Percentiles rank a stretch among this genome's conserved stretches.
These are phyloP conservation scores for Leptosomus discolor DNA, from an alignment of 2,113 vertebrate species.

Conservation along the genomic window DNA sequence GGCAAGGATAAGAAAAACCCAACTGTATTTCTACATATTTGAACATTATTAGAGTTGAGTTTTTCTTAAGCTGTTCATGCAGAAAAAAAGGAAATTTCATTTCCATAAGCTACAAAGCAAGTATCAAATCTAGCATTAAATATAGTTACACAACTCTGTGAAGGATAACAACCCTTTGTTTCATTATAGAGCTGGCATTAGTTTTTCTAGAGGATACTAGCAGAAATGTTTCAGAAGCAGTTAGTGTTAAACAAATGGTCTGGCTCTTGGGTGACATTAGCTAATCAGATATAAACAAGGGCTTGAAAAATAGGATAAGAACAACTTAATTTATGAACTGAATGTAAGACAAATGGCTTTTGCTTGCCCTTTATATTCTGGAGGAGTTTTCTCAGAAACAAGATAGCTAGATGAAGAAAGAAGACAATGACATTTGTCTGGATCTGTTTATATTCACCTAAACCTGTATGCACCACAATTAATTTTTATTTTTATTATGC, in stretches of 20 bases:
- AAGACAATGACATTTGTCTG: neutral
- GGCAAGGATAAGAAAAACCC: neutral
- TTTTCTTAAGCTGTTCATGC: neutral
- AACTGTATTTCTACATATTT: neutral
- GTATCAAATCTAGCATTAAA: neutral
- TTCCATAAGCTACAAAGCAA: neutral
- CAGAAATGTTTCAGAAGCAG: neutral
- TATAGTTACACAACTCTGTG: neutral
- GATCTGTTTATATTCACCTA: neutral
- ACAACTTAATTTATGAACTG: neutral
- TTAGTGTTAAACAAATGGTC: slow-evolving; percentile 33
- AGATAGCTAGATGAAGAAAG: neutral
- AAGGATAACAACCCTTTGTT: slow-evolving; percentile 12
- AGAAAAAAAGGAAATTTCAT: neutral
- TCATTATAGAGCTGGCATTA: neutral
- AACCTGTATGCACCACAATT: neutral
- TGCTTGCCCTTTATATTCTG: slow-evolving; percentile 23
- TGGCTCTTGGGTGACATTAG: slow-evolving; percentile 21
- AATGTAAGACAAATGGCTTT: neutral
- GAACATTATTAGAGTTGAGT: neutral
- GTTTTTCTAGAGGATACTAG: slow-evolving; percentile 12
- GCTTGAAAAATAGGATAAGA: slow-evolving; percentile 32
- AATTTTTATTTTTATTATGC: neutral
- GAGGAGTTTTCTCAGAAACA: neutral
- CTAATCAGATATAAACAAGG: slow-evolving; percentile 1